A percentile compares a stretch with the other conserved stretches of the same genome.
Evolutionary conservation across 2,797 vertebrate species (phyloP).

Genomic region (Intellagama lesueurii): DNA sequence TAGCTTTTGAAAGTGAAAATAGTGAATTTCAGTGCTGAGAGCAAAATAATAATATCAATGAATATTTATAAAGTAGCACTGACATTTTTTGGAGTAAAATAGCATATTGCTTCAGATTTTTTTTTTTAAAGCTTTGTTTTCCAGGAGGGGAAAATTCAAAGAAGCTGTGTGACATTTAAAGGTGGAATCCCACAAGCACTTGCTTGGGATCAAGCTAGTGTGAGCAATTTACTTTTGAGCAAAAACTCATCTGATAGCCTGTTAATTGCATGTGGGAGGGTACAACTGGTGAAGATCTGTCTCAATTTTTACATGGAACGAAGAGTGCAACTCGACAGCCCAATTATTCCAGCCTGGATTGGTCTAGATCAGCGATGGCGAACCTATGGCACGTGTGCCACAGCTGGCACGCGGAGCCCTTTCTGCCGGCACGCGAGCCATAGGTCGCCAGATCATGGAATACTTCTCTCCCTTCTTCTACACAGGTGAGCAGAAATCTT

Average conservation of each 20-base stretch:
- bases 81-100: background rate
- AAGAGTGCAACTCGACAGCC: too few species aligned
- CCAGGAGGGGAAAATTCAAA: background rate
- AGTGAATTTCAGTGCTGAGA: conserved; percentile 3
- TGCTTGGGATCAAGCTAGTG: background rate
- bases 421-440: too few species aligned
- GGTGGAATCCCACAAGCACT: background rate
- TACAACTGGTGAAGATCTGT: background rate
- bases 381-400: too few species aligned
- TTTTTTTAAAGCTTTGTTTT: background rate
- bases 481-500: too few species aligned
- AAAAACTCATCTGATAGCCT: background rate
- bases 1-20: conserved; percentile 50
- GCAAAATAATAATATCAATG: background rate
- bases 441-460: too few species aligned
- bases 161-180: background rate
- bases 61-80: background rate
- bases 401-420: too few species aligned
- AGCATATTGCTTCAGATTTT: background rate
- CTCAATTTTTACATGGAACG: background rate
- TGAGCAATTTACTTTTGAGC: background rate
- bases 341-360: too few species aligned
- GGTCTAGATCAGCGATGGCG: too few species aligned
- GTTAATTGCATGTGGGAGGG: background rate
- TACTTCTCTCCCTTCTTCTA: too few species aligned